Conservation (phyloP, 2,797 vertebrate genomes). For the Sciurus vulgaris region DNA sequence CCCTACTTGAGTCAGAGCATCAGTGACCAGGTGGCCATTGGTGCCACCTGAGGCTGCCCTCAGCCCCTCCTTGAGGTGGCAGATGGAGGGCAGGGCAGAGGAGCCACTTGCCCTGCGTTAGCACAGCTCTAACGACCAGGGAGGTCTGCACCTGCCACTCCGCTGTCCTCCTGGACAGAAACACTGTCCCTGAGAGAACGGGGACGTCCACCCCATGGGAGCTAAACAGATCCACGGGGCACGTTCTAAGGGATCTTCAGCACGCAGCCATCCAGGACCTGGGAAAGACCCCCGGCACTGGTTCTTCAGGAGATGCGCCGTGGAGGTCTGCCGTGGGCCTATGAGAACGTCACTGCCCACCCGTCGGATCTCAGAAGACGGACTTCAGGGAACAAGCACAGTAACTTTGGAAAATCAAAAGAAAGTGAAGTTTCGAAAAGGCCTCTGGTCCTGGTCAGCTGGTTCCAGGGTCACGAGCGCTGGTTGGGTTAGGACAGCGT, state of each 20-base stretch:
- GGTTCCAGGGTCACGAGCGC: not conserved
- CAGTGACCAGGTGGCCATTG: not conserved
- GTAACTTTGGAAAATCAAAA: not conserved
- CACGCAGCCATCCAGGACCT: not conserved
- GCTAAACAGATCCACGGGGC: not conserved
- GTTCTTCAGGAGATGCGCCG: not conserved
- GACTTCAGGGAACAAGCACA: not conserved
- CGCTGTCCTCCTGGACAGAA: not conserved
- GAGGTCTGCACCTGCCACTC: not conserved
- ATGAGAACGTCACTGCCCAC: not conserved
- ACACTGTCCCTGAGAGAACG: not conserved
- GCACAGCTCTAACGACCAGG: not conserved
- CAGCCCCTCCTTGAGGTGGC: too few species aligned
- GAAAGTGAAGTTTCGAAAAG: not conserved
- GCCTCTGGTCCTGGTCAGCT: not conserved
- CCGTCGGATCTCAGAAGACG: not conserved
- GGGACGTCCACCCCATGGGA: too few species aligned
- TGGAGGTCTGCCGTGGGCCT: constrained; percentile 1
- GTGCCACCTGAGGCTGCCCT: too few species aligned
- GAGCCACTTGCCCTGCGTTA: not conserved
- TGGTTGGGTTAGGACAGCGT: not conserved
- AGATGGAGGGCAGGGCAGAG: not conserved
- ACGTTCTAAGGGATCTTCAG: not conserved
- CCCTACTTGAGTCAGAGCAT: too few species aligned
- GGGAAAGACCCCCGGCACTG: not conserved